phyloP scores from a whole-genome alignment of 2,888 invertebrate genomes.

The Drosophila pegasa region DNA sequence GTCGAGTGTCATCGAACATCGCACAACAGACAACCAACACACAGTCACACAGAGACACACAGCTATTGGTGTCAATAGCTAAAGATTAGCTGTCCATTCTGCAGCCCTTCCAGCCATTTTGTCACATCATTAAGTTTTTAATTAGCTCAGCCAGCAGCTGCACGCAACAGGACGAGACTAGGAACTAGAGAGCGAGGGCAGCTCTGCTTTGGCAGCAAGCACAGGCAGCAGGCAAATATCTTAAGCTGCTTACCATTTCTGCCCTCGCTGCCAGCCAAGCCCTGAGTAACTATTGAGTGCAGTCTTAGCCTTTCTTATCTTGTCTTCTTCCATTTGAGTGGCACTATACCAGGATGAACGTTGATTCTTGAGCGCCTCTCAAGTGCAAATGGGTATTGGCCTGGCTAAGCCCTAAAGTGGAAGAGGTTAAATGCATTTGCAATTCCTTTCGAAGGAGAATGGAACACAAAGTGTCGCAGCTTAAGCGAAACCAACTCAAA shows the following conservation, averaged over 20 bases:
- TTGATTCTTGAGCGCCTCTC: conserved; percentile 21
- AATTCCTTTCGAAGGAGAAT: not conserved
- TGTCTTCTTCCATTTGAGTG: conserved; percentile 31
- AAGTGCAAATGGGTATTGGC: conserved; percentile 21
- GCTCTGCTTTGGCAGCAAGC: conserved; percentile 58
- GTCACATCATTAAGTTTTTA: conserved; percentile 66
- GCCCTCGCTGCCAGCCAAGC: not conserved
- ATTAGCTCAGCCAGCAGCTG: conserved; percentile 50
- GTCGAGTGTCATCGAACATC: conserved; percentile 67
- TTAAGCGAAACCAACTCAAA: not conserved
- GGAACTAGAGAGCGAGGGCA: not conserved
- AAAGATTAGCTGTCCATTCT: conserved; percentile 33
- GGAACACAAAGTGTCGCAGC: not conserved
- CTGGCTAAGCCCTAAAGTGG: conserved; percentile 16
- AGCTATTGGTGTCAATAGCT: conserved; percentile 26
- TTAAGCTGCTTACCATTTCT: conserved; percentile 40
- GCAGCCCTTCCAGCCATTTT: conserved; percentile 47
- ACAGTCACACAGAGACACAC: conserved; percentile 15
- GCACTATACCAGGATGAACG: conserved; percentile 13
- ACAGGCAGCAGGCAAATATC: conserved; percentile 25
- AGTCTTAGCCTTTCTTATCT: conserved; percentile 44
- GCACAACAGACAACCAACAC: conserved; percentile 29
- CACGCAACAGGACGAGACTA: not conserved
- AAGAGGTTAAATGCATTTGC: conserved; percentile 15
- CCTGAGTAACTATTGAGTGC: conserved; percentile 38